These are phyloP conservation scores for Rhinichthys klamathensis DNA, from an alignment of 2,113 vertebrate genomes.

Conservation along the genomic window DNA sequence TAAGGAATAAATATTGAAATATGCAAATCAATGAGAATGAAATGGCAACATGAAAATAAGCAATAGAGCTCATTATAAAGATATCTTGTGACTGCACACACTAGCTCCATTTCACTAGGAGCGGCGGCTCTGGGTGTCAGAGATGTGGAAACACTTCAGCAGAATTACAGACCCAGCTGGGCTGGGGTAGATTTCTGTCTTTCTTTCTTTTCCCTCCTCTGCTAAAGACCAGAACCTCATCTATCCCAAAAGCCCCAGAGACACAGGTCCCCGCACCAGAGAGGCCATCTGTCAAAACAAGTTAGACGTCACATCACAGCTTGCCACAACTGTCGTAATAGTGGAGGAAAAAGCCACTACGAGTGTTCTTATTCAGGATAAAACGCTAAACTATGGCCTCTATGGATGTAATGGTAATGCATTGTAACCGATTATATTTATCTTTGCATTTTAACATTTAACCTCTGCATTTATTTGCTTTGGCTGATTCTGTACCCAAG, in stretches of 20 bases:
- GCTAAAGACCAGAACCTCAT: conserved; percentile 21
- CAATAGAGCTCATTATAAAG: conserved; percentile 9
- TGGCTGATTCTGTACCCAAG: background rate
- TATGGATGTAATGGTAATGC: background rate
- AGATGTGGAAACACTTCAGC: background rate
- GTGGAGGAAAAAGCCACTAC: background rate
- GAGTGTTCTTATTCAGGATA: background rate
- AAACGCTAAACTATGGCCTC: background rate
- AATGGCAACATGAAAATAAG: conserved; percentile 1
- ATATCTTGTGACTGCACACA: conserved; percentile 3
- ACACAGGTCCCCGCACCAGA: conserved; percentile 17
- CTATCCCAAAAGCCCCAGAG: conserved; percentile 26
- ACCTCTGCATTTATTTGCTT: background rate
- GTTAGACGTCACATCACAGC: conserved; percentile 27
- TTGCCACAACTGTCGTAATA: conserved; percentile 23
- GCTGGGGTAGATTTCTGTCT: conserved; percentile 4
- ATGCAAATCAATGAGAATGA: background rate
- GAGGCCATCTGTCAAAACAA: conserved; percentile 45
- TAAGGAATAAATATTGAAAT: background rate
- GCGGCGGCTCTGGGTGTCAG: background rate
- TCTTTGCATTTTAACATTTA: background rate
- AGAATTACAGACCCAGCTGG: conserved; percentile 20
- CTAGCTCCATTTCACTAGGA: conserved; percentile 6
- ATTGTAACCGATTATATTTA: background rate
- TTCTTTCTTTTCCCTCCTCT: background rate